Evolutionary conservation across 2,888 invertebrate genomes (phyloP).

Genomic region (Heteropelma amictum): DNA sequence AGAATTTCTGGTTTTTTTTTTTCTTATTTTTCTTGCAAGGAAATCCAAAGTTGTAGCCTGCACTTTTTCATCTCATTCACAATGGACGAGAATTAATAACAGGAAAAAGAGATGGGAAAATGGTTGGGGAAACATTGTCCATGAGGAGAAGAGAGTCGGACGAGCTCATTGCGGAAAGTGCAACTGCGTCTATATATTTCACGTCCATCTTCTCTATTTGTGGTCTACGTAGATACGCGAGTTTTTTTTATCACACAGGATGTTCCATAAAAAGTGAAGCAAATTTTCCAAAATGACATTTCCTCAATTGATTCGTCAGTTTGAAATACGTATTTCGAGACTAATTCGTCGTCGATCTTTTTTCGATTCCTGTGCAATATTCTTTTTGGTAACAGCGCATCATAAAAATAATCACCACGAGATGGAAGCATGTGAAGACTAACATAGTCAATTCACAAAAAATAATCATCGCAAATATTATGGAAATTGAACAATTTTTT

Average conservation of each 20-base stretch:
- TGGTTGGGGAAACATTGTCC: neutral
- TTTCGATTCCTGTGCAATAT: no score
- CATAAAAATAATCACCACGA: no score
- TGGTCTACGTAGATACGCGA: neutral
- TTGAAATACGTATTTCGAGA: no score
- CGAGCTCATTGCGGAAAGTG: conserved; percentile 54
- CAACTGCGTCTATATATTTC: conserved; percentile 19
- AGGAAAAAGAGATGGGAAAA: conserved; percentile 11
- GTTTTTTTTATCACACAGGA: neutral
- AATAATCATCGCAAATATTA: no score
- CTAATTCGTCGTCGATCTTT: no score
- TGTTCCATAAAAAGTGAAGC: neutral
- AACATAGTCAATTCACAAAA: no score
- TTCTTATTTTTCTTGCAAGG: no score
- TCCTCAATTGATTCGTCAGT: no score
- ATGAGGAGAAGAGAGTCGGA: conserved; percentile 30
- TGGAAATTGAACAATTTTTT: no score
- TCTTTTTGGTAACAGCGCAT: no score
- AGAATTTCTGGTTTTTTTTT: no score
- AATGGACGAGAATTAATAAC: conserved; percentile 36
- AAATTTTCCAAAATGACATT: neutral
- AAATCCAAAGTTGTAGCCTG: neutral
- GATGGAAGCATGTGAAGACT: no score
- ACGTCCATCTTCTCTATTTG: conserved; percentile 4
- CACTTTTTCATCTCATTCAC: conserved; percentile 9